Base-by-base conservation (phyloP, 2,888 invertebrate genomes). In the Bombylius major region DNA sequence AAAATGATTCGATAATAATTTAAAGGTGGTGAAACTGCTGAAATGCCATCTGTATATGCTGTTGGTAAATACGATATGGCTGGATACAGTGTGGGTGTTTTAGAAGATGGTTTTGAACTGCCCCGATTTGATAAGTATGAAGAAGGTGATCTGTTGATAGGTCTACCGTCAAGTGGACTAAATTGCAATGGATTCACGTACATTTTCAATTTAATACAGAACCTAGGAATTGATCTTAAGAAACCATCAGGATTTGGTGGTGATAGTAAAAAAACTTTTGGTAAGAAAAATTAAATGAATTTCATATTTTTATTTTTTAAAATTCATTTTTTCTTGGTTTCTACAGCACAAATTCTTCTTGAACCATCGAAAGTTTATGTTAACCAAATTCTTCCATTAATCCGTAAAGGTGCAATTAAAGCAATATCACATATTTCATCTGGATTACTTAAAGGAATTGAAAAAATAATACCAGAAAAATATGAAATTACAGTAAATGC, bases 121-220 rank as follows among this genome's bases (percentile, higher is more conserved):
- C 95, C 96, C 0, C 79, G 80, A 53, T 75, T 77, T 5, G 71
- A 78, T 44, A 78, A 81, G 8, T 87, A 96, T 57, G 66, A 74
- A 50, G 73, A 78, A 0, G 90, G 89, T 0, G 96, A 98, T 69
- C 73, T 87, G 3, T 77, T 98, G 5, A 82, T 98, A 60, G 95
- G 88, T 0, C 70, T 99, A 55, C 83, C 91, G 0, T 94, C 97
- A 0, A 87, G 84, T 61, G 98, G 98, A 8, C 79, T 95, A 11
- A 98, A 99, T 69, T 94, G 94, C 68, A 94, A 95, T 67, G 97
- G 98, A 1, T 97, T 90, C 73, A 93, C 93, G 68, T 76, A 94
- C 49, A 87, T 97, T 51, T 79, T 94, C 65, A 85, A 83, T 67
- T 81, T 92, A 45, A 78, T 97, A 70, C 77, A 82, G 50, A 76